Conservation (phyloP, 2,113 vertebrate species). For the Chlamydotis undulata region DNA sequence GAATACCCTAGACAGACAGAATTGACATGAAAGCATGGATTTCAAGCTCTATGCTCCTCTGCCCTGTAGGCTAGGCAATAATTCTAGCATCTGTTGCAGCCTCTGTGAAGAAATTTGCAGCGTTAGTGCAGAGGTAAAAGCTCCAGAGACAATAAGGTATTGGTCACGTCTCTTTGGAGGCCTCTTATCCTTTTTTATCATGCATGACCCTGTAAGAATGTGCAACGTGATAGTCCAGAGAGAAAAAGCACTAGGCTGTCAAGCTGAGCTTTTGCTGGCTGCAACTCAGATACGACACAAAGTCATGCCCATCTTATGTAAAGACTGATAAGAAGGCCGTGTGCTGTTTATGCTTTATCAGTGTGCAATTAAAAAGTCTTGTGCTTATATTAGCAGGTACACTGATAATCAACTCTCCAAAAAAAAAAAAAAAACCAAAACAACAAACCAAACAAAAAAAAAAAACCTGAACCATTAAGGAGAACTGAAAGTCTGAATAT, state of each 20-base stretch:
- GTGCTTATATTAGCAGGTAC: not conserved
- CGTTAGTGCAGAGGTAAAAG: not conserved
- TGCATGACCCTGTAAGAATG: constrained; percentile 52
- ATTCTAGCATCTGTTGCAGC: not conserved
- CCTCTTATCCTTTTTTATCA: constrained; percentile 4
- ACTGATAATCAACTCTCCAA: not conserved
- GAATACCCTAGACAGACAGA: not conserved
- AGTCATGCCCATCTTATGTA: constrained; percentile 42
- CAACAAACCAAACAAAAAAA: not conserved
- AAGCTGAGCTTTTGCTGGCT: constrained; percentile 27
- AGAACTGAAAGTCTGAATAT: not conserved
- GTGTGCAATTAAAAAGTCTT: not conserved
- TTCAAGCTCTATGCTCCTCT: not conserved
- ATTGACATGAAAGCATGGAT: not conserved
- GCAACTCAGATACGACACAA: constrained; percentile 22
- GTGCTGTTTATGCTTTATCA: not conserved
- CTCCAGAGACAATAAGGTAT: not conserved
- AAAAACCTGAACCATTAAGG: not conserved
- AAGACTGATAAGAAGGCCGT: not conserved
- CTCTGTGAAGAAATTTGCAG: not conserved
- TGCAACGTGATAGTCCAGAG: not conserved
- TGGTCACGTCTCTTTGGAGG: not conserved
- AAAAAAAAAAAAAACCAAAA: not conserved
- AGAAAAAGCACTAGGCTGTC: not conserved
- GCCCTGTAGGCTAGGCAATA: not conserved